Percentiles rank a stretch among this genome's conserved stretches.
Conservation (phyloP, 2,797 vertebrate species). For the Periparus ater region DNA sequence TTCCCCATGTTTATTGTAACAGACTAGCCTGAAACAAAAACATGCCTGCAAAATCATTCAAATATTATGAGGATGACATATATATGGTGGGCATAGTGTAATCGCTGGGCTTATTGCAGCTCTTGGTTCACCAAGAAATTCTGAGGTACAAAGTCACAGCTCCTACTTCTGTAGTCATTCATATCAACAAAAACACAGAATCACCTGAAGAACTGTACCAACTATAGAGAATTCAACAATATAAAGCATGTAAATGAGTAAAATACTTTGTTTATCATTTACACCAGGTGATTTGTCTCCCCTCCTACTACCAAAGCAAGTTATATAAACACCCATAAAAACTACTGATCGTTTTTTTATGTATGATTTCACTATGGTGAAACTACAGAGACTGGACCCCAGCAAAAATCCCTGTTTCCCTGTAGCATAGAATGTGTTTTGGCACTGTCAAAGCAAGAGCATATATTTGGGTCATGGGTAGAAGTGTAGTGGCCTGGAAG, state of each 20-base stretch:
- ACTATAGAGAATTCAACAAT: not conserved
- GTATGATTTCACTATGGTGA: not conserved
- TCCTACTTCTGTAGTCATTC: not conserved
- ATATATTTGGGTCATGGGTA: not conserved
- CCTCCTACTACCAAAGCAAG: not conserved
- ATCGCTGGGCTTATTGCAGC: not conserved
- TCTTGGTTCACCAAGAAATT: not conserved
- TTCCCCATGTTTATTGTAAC: not conserved
- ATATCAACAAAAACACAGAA: not conserved
- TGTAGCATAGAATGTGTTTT: not conserved
- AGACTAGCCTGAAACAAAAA: not conserved
- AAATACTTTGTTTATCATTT: not conserved
- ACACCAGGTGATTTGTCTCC: not conserved
- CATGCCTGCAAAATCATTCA: not conserved
- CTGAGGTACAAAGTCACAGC: not conserved
- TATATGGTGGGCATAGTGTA: accelerated
- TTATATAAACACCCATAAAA: not conserved
- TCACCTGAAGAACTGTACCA: not conserved
- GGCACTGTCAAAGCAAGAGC: not conserved
- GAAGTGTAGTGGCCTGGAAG: not conserved
- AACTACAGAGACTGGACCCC: not conserved
- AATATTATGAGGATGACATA: accelerated
- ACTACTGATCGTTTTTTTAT: not conserved
- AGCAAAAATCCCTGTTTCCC: not conserved
- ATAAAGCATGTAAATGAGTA: not conserved